Evolutionary conservation across 2,888 invertebrate genomes (phyloP), one percentile per base, ranked within the genome.

Genomic region (Macrophya annulata): DNA sequence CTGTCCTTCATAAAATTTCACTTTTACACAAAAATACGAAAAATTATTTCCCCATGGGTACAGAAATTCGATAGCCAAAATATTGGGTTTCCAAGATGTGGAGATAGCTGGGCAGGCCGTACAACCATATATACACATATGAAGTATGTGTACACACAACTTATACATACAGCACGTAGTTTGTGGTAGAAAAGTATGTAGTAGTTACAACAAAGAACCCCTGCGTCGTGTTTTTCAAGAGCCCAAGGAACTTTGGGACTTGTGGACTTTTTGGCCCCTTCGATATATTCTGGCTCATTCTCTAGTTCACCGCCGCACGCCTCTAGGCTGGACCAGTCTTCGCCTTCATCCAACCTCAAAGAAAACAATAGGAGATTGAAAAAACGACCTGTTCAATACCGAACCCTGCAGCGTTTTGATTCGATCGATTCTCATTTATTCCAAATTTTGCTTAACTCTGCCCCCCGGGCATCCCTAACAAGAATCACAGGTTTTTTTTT

Each of bases 51-150:
- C 43, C 62, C 81, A 40, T 15, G 43, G 81, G 59, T 43, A 59
- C n/a, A 21, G 89, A 88, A 90, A 90, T 86, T 89, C 89, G 90
- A 92, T 92, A 90, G 90, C 89, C 91, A 92, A 92, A 92, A 92
- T 92, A 92, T 92, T 91, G 92, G 90, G 90, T 92, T 91, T 91
- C 89, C 86, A 76, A 74, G 87, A 85, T 82, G 15, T 55, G 82
- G 85, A 85, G 85, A 85, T 85, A 85, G 72, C 84, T 31, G 25
- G 12, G 12, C 74, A 37, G 37, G 17, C 68, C 68, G 31, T 37
- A 68, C n/a, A 43, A 43, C 25, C 76, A n/a, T 25, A 6, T 15
- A 40, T 37, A 15, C 17, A 71, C n/a, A 3, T 4, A 17, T 62
- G 2, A 43, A 17, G n/a, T 17, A 9, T 5, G 25, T 68, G 68